Base-by-base conservation (phyloP, 2,888 invertebrate species). In the Pyralis farinalis region DNA sequence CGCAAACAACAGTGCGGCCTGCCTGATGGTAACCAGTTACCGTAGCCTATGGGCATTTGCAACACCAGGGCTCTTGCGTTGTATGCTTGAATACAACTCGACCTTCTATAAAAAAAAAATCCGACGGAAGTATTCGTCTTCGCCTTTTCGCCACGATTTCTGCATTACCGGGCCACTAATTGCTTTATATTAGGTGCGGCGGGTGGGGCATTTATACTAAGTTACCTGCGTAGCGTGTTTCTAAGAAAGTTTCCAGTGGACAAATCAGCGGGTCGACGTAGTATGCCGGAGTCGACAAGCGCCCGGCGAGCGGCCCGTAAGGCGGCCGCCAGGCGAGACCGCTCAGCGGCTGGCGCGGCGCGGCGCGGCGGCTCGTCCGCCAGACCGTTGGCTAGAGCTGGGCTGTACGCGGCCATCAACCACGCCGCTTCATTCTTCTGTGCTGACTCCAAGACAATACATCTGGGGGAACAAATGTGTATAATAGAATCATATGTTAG, bases 381-480 rank as follows among this genome's bases (percentile, higher is more conserved):
- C 40, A 96, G 91, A 90, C 96, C 96, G 46, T 93, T 94, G 1
- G 96, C 96, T 36, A 97, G 90, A 6, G 93, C 90, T 0, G 97
- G 97, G 60, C 94, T 97, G 75, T 98, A 98, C 28, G 97, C 96
- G 5, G 97, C 96, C 67, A 98, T 97, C 33, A 98, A 84, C 63
- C 96, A 96, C 0, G 97, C 98, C 34, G 98, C 96, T 82, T 98
- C 98, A 59, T 94, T 93, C 76, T 97, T 97, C 63, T 96, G 95
- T 0, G 92, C 80, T 0, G 97, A 97, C 76, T 98, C 98, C 63
- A 98, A 95, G 10, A 98, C 97, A 75, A 97, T 97, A 80, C 97
- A 97, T 63, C 96, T 95, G 10, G 16, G 10, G 16, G 16, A 29
- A 20, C 29, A 12, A 7, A n/a, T n/a, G n/a, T n/a, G n/a, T n/a